Evolutionary conservation across 2,888 invertebrate genomes (phyloP), one percentile per base, ranked within the genome.

Genomic region (Drosophila meridionalis): DNA sequence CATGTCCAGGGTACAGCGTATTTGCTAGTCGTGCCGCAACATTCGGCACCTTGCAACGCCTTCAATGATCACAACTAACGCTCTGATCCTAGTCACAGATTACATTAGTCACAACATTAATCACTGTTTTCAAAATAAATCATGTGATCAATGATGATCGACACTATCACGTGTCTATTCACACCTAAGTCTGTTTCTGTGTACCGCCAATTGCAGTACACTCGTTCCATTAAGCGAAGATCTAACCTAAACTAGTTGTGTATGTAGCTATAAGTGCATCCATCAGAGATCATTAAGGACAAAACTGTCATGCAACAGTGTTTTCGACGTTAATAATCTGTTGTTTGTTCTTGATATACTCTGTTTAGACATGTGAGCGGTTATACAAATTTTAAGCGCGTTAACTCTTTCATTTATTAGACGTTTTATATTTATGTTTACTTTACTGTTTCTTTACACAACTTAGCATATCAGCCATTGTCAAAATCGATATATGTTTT

Each of bases 291-390:
- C 36, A 52, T 43, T 55, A 45, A 38, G 42, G 48, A 48, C 28
- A 32, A 28, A 76, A 73, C 56, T 72, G 78, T 76, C 67, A 60
- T 66, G 59, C 45, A 62, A 66, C 55, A 36, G 26, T 50, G 42
- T 38, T 40, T 65, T 14, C 30, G 28, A 8, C 34, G 12, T 53
- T 59, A 26, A 26, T 59, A 43, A 36, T 36, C 12, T n/a, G 45
- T 28, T 40, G 4, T 47, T 47, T 28, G n/a, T n/a, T 36, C n/a
- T 38, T 3, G 4, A n/a, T 12, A 47, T 59, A 47, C 58, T 47
- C 58, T 47, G 47, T n/a, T 36, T 0, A 11, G n/a, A 42, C 38
- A 12, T 42, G 6, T 30, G 3, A 11, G 30, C 1, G 56, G 42
- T n/a, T 30, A 20, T 56, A 32, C 11, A 6, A 32, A 0, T 4